Evolutionary conservation across 2,113 vertebrate genomes (phyloP).

Genomic region (Tringa solitaria): DNA sequence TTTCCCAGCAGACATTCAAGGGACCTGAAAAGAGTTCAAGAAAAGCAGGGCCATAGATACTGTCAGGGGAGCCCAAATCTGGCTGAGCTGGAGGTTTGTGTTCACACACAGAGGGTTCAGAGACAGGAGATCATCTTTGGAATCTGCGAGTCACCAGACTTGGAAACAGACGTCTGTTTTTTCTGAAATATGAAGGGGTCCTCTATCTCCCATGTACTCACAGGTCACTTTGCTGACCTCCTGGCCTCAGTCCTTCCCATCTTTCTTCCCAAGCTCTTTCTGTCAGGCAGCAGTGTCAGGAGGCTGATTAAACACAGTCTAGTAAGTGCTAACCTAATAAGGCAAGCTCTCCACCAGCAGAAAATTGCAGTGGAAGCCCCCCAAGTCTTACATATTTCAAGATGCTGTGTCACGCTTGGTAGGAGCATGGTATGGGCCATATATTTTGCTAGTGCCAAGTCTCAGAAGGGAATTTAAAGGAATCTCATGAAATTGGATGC

Average conservation of each 20-base stretch:
- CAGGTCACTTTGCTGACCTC: not conserved
- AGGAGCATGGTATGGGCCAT: not conserved
- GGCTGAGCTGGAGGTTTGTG: not conserved
- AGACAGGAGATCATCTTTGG: not conserved
- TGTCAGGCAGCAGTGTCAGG: not conserved
- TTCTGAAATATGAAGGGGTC: not conserved
- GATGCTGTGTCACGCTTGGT: not conserved
- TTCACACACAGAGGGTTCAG: not conserved
- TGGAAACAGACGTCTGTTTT: not conserved
- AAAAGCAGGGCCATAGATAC: not conserved
- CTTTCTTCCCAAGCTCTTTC: not conserved
- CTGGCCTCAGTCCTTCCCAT: not conserved
- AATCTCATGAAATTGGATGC: not conserved
- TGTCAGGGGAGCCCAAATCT: not conserved
- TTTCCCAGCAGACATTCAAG: not conserved
- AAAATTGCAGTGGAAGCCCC: not conserved
- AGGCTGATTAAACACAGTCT: not conserved
- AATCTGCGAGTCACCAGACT: not conserved
- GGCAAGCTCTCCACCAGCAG: not conserved
- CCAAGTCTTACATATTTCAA: not conserved
- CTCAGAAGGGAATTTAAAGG: not conserved
- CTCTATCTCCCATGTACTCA: not conserved
- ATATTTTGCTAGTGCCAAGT: not conserved
- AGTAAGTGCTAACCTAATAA: not conserved
- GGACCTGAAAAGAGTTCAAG: not conserved